Evolutionary conservation across 1,140 invertebrate genomes (phyloP).

Genomic region (Odontomachus brunneus): DNA sequence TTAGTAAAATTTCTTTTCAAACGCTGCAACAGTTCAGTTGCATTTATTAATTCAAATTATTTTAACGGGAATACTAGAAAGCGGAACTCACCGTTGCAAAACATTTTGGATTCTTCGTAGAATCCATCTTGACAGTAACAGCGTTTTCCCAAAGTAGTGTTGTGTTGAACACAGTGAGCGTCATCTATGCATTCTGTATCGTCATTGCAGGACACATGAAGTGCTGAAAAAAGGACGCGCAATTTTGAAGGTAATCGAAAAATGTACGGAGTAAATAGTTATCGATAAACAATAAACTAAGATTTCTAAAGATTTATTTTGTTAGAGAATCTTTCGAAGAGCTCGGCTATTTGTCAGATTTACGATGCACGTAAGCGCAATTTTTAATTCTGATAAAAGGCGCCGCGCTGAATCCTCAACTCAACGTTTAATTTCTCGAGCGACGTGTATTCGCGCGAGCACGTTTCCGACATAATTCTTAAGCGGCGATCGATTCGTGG

Average conservation of each 20-base stretch:
- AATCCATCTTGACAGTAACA: conserved; percentile 83
- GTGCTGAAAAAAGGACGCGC: conserved; percentile 74
- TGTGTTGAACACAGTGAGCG: conserved; percentile 80
- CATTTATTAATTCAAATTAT: conserved; percentile 5
- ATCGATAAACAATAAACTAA: not conserved
- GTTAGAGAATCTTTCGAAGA: not conserved
- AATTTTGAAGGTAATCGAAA: not conserved
- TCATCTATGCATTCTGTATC: conserved; percentile 81
- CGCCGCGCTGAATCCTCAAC: not conserved
- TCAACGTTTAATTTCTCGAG: not conserved
- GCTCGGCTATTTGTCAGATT: not conserved
- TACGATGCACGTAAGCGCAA: not conserved
- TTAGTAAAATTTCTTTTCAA: not conserved
- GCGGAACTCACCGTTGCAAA: conserved; percentile 79
- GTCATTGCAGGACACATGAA: conserved; percentile 79
- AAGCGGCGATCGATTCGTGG: conserved; percentile 49
- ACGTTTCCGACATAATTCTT: conserved; percentile 21
- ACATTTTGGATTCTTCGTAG: conserved; percentile 76
- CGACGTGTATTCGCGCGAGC: not conserved
- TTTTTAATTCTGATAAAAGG: not conserved
- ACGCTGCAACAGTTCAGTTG: not conserved
- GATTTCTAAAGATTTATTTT: conserved; percentile 2
- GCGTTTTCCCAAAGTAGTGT: conserved; percentile 77
- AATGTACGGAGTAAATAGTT: not conserved
- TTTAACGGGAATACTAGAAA: not conserved